Evolutionary conservation across 2,888 invertebrate species (phyloP).

Genomic region (Candidula unifasciata): DNA sequence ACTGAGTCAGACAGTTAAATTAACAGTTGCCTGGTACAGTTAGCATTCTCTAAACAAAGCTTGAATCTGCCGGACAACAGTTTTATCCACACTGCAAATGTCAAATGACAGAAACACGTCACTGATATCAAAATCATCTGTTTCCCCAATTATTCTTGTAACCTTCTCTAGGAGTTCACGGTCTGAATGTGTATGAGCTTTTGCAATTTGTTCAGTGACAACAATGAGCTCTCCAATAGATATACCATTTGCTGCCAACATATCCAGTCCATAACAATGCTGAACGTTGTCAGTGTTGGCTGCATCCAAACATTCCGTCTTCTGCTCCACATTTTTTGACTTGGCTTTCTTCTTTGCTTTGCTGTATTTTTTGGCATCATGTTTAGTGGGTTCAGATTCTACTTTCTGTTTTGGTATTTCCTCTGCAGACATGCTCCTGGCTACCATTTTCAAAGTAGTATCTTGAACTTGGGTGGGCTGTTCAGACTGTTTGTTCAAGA

Average conservation of each 20-base stretch:
- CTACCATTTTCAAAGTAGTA: not conserved
- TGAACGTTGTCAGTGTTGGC: not conserved
- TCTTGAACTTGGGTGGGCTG: not conserved
- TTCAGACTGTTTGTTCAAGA: slow-evolving; percentile 9
- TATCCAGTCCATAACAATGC: slow-evolving; percentile 24
- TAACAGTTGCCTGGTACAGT: no score
- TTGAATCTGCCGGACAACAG: slow-evolving; percentile 44
- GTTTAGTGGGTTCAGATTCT: not conserved
- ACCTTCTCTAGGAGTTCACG: slow-evolving; percentile 40
- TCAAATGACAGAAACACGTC: slow-evolving; percentile 44
- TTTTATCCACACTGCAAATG: slow-evolving; percentile 49
- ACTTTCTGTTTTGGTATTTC: slow-evolving; percentile 11
- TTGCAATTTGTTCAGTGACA: slow-evolving; percentile 52
- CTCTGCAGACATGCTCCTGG: not conserved
- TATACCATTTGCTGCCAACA: slow-evolving; percentile 50
- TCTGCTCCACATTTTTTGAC: slow-evolving; percentile 7
- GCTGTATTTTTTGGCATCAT: not conserved
- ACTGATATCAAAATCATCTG: slow-evolving; percentile 49
- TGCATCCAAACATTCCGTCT: slow-evolving; percentile 5
- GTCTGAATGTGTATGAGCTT: slow-evolving; percentile 38
- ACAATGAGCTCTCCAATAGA: slow-evolving; percentile 44
- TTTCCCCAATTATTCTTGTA: slow-evolving; percentile 41
- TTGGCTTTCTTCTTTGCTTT: not conserved
- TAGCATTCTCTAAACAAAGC: slow-evolving; percentile 34
- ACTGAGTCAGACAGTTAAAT: no score